These are phyloP conservation scores for Conistra vaccinii DNA, from an alignment of 2,888 invertebrate species.

Conservation along the genomic window DNA sequence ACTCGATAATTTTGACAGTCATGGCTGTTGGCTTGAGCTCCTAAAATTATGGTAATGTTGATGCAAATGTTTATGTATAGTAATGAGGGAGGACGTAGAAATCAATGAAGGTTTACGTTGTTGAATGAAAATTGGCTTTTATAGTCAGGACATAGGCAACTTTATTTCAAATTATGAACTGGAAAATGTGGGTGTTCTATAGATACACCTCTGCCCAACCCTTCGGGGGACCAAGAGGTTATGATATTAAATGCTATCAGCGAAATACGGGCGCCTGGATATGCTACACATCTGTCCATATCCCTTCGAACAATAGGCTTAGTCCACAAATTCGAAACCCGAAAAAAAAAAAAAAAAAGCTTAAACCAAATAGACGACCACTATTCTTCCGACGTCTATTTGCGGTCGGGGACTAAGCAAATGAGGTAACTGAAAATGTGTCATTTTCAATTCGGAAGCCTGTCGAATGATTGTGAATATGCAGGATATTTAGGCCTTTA, in stretches of 20 bases:
- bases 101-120: constrained; percentile 18
- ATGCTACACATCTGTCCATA: not conserved
- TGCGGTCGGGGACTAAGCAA: too few relatives aligned
- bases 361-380: too few relatives aligned
- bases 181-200: too few relatives aligned
- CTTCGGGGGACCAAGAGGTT: too few relatives aligned
- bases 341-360: too few relatives aligned
- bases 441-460: too few relatives aligned
- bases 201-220: too few relatives aligned
- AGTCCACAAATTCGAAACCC: too few relatives aligned
- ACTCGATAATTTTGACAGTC: constrained; percentile 33
- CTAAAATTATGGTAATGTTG: constrained; percentile 39
- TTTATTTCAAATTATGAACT: not conserved
- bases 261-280: not conserved
- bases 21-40: constrained; percentile 34
- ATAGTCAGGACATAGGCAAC: not conserved
- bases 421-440: too few relatives aligned
- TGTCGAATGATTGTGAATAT: too few relatives aligned
- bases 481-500: too few relatives aligned
- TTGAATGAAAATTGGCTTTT: constrained; percentile 15
- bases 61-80: constrained; percentile 27
- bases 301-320: not conserved
- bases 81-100: constrained; percentile 13
- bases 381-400: too few relatives aligned
- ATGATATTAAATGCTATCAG: not conserved